These are phyloP conservation scores for Phalloptychus januarius DNA, from an alignment of 2,797 vertebrate genomes.

Conservation along the genomic window DNA sequence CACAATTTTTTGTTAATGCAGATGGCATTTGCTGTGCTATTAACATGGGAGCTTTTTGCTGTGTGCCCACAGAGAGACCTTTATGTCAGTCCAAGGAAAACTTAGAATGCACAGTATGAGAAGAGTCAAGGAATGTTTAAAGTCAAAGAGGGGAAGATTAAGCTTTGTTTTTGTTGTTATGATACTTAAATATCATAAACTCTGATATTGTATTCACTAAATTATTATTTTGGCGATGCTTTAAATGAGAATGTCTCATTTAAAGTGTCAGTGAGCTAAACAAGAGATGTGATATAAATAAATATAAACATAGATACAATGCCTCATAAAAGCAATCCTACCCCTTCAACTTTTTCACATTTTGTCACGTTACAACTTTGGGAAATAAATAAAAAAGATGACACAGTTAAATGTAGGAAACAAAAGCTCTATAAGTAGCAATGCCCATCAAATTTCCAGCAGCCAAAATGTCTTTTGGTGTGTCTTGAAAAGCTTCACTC, in stretches of 20 bases:
- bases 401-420: too few species aligned
- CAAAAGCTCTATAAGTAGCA: background rate
- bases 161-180: slow-evolving; percentile 30
- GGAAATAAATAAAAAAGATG: background rate
- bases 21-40: slow-evolving; percentile 55
- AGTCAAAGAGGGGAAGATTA: slow-evolving; percentile 16
- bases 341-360: background rate
- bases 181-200: slow-evolving; percentile 26
- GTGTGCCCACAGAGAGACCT: slow-evolving; percentile 16
- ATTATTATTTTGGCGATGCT: slow-evolving; percentile 46
- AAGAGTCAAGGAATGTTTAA: background rate
- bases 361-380: background rate
- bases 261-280: slow-evolving; percentile 30
- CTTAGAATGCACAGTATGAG: background rate
- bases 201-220: slow-evolving; percentile 14
- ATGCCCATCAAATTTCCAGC: background rate
- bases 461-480: background rate
- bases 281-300: background rate
- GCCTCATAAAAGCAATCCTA: background rate
- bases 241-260: slow-evolving; percentile 29
- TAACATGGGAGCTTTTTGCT: slow-evolving; percentile 40
- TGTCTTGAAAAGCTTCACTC: background rate
- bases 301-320: background rate
- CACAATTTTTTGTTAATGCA: slow-evolving; percentile 62
- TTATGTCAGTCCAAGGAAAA: slow-evolving; percentile 12